Percentiles rank a stretch among this genome's conserved stretches.
These are phyloP conservation scores for Amaurobius ferox DNA, from an alignment of 2,888 invertebrate species.

Conservation along the genomic window DNA sequence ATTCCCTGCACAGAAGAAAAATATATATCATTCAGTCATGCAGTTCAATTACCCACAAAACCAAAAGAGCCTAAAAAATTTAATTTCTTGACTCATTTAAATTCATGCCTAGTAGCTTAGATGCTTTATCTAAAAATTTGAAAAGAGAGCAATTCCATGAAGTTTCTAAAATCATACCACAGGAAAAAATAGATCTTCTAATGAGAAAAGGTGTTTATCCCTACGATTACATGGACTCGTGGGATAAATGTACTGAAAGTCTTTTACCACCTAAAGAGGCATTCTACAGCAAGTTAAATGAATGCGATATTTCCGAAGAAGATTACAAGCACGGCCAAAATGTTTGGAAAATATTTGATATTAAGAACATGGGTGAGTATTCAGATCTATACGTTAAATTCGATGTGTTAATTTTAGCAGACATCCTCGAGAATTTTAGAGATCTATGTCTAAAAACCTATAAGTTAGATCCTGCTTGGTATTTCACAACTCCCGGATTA, in stretches of 20 bases:
- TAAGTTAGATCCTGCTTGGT: conserved; percentile 74
- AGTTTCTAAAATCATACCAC: too few species aligned
- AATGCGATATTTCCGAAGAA: too few species aligned
- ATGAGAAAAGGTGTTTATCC: not conserved
- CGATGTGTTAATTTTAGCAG: conserved; percentile 39
- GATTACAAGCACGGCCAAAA: conserved; percentile 74
- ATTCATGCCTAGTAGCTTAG: not conserved
- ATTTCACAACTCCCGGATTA: conserved; percentile 75
- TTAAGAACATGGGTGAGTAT: conserved; percentile 74
- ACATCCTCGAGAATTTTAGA: conserved; percentile 73
- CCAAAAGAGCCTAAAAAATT: not conserved
- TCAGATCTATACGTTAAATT: conserved; percentile 70
- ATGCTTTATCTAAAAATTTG: not conserved
- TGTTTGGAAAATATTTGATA: conserved; percentile 74
- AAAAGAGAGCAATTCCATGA: too few species aligned
- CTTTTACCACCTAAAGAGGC: conserved; percentile 11
- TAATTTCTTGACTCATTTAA: conserved; percentile 9
- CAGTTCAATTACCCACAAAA: too few species aligned
- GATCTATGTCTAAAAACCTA: too few species aligned
- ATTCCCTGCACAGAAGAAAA: conserved; percentile 54
- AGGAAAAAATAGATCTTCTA: not conserved
- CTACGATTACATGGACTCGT: not conserved
- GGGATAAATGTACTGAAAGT: not conserved
- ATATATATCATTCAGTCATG: too few species aligned
- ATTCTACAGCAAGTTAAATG: conserved; percentile 73